Evolutionary conservation across 2,888 invertebrate species (phyloP), one percentile per base, ranked within the genome.

Genomic region (Dryomyza anilis): DNA sequence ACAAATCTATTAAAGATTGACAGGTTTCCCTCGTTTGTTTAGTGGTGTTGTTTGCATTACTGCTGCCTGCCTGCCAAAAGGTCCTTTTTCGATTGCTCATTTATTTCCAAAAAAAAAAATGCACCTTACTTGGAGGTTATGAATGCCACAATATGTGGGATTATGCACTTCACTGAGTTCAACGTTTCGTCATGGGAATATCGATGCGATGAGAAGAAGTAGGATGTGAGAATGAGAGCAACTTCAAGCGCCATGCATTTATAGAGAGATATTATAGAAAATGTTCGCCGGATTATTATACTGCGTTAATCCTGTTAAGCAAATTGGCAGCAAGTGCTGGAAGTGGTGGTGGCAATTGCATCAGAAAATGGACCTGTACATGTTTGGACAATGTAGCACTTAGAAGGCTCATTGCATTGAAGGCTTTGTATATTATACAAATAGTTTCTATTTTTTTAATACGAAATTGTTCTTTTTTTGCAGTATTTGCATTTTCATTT

Each of bases 1-100:
- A 73, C 72, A 72, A 72, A 72, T 73, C 69, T 70, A 74, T 76
- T 71, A 67, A 56, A 72, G 76, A 78, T 75, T 77, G 76, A 76
- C 76, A 77, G 78, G 76, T 77, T 43, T 74, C 74, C 71, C 73
- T 59, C 59, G 59, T 55, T 67, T 67, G 59, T 63, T 66, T 63
- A 50, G 57, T 46, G 52, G 36, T 61, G 71, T 76, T 75, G 72
- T 76, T 73, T 66, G 68, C 19, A n/a, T 43, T 43, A 56, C 46
- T 63, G 65, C 67, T 77, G 70, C 76, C 74, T 75, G 73, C 70
- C 71, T 75, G n/a, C n/a, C n/a, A n/a, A n/a, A n/a, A n/a, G n/a
- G 71, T 73, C 72, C 70, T 71, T 52, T 29, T 68, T 67, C 23
- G 70, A 75, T 75, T 76, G 76, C 73, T 76, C 77, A 71, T 76